A percentile compares a stretch with the other conserved stretches of the same genome.
These are phyloP conservation scores for Corapipo altera DNA, from an alignment of 2,113 vertebrate species.

Conservation along the genomic window DNA sequence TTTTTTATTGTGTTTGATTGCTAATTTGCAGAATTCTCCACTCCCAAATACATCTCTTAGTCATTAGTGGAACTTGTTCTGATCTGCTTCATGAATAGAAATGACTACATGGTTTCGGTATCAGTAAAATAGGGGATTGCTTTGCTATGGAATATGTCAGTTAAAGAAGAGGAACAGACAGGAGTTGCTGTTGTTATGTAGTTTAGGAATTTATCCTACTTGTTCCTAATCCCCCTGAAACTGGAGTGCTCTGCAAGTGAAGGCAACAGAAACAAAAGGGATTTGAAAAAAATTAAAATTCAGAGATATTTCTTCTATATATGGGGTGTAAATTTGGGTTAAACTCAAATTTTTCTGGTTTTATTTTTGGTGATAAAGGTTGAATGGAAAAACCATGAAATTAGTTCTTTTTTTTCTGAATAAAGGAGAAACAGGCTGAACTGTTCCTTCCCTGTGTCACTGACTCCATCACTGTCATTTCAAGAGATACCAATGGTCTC, in stretches of 20 bases:
- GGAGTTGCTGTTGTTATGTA: background rate
- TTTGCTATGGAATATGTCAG: background rate
- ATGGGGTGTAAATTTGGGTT: background rate
- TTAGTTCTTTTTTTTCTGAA: background rate
- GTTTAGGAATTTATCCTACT: background rate
- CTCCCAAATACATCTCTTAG: conserved; percentile 44
- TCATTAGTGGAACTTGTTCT: conserved; percentile 56
- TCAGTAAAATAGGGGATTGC: background rate
- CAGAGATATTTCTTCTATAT: background rate
- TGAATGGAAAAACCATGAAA: background rate
- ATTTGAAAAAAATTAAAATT: background rate
- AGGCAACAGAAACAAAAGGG: background rate
- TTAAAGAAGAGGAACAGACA: background rate
- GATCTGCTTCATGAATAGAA: conserved; percentile 47
- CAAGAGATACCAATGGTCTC: background rate
- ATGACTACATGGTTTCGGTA: background rate
- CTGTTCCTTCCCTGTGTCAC: background rate
- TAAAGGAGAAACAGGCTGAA: background rate
- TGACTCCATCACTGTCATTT: background rate
- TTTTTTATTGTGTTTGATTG: conserved; percentile 64
- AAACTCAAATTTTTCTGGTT: background rate
- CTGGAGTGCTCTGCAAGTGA: background rate
- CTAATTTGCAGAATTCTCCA: conserved; percentile 48
- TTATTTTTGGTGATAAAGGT: background rate
- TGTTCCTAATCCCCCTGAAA: background rate